Evolutionary conservation across 2,113 vertebrate genomes (phyloP).

Genomic region (Sphyrna mokarran): DNA sequence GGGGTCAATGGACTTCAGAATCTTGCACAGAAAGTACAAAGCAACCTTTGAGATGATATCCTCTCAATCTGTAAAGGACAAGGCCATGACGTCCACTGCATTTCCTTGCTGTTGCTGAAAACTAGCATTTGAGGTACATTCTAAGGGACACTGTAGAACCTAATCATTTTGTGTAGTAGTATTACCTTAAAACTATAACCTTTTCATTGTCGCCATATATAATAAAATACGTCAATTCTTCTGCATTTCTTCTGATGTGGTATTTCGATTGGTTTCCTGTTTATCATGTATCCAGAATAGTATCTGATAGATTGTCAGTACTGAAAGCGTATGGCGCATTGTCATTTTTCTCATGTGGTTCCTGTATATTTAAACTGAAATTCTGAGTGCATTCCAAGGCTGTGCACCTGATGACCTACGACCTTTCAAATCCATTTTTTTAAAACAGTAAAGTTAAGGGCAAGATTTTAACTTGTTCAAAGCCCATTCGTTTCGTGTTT

Average conservation of each 20-base stretch:
- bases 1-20: background rate
- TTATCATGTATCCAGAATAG: background rate
- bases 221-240: slow-evolving; percentile 12
- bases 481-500: background rate
- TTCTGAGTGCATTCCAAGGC: background rate
- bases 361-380: background rate
- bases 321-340: slow-evolving; percentile 5
- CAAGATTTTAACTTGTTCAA: background rate
- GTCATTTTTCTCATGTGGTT: background rate
- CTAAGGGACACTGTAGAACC: background rate
- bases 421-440: background rate
- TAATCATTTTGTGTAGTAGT: background rate
- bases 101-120: background rate
- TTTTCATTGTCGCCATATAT: background rate
- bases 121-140: background rate
- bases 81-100: background rate
- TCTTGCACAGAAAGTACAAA: background rate
- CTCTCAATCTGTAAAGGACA: background rate
- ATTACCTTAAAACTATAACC: background rate
- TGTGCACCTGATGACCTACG: background rate
- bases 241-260: slow-evolving; percentile 10
- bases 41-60: background rate
- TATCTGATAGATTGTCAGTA: background rate
- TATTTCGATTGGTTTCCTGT: slow-evolving; percentile 15
- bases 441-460: background rate